These are phyloP conservation scores for Hydrozoanthus tunicans DNA, from an alignment of 64 coral and sea anemone genomes.

Conservation along the genomic window DNA sequence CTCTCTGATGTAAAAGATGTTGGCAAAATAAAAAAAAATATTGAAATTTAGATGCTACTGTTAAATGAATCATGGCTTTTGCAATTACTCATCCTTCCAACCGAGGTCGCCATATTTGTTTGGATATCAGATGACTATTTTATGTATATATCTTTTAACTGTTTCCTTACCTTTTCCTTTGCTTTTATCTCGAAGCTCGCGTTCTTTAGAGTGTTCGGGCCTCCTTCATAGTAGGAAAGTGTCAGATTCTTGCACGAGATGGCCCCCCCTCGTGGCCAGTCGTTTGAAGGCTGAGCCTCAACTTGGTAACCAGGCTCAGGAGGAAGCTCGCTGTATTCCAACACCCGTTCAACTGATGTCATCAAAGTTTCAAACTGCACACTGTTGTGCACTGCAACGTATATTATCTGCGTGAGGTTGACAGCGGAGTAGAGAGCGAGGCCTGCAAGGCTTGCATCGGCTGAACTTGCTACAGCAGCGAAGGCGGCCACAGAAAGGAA, in stretches of 20 bases:
- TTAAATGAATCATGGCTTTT: neutral
- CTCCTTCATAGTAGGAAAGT: slow-evolving; percentile 55
- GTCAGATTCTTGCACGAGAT: slow-evolving; percentile 66
- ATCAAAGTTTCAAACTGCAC: slow-evolving; percentile 45
- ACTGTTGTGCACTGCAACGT: slow-evolving; percentile 39
- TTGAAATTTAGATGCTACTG: neutral
- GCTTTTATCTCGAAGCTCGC: slow-evolving; percentile 44
- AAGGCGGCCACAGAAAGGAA: slow-evolving; percentile 20
- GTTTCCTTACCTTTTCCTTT: slow-evolving; percentile 46
- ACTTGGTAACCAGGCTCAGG: slow-evolving; percentile 52
- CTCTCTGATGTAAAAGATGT: neutral
- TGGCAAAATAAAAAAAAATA: neutral
- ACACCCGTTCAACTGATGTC: slow-evolving; percentile 48
- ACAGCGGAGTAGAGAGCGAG: slow-evolving; percentile 29
- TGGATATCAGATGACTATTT: neutral
- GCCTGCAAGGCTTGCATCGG: slow-evolving; percentile 24
- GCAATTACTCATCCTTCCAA: neutral
- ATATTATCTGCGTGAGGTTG: slow-evolving; percentile 48
- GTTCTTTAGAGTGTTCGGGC: slow-evolving; percentile 56
- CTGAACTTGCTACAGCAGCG: slow-evolving; percentile 29
- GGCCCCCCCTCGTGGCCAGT: slow-evolving; percentile 49
- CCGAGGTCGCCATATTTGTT: no score
- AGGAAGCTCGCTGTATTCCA: slow-evolving; percentile 18
- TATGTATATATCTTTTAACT: neutral
- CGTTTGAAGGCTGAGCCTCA: slow-evolving; percentile 20